These are phyloP conservation scores for Bruchidius siliquastri DNA, from an alignment of 2,888 invertebrate genomes.

Conservation along the genomic window DNA sequence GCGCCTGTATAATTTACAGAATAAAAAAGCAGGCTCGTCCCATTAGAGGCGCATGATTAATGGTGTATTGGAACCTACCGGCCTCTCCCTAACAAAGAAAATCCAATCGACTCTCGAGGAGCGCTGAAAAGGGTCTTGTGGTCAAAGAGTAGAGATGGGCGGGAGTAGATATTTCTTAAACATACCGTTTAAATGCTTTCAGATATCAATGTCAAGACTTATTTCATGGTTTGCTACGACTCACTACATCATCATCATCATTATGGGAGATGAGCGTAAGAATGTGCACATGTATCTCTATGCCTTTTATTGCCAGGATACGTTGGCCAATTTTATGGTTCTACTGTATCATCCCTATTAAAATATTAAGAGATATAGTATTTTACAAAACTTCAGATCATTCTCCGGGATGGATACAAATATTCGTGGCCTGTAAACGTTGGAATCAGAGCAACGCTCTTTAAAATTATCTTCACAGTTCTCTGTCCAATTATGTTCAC, in stretches of 20 bases:
- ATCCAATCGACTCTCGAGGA: background rate
- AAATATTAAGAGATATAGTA: no score
- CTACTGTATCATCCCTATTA: no score
- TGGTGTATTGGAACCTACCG: background rate
- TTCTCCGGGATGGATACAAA: no score
- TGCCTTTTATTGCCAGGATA: no score
- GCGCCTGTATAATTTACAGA: background rate
- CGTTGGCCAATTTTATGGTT: no score
- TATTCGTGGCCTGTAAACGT: no score
- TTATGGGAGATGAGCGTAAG: background rate
- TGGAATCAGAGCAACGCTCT: no score
- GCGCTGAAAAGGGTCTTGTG: background rate
- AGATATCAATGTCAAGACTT: background rate
- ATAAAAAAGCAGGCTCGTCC: background rate
- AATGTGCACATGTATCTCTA: no score
- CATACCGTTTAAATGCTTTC: background rate
- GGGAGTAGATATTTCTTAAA: background rate
- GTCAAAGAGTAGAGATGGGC: background rate
- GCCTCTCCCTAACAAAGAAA: background rate
- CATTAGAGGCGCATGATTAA: background rate
- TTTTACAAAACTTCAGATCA: no score
- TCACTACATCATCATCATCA: background rate
- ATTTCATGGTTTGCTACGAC: background rate
- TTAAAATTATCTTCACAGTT: no score
- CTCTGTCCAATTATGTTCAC: no score